phyloP scores from a whole-genome alignment of 2,888 invertebrate species.

The Amphipoea lucens region DNA sequence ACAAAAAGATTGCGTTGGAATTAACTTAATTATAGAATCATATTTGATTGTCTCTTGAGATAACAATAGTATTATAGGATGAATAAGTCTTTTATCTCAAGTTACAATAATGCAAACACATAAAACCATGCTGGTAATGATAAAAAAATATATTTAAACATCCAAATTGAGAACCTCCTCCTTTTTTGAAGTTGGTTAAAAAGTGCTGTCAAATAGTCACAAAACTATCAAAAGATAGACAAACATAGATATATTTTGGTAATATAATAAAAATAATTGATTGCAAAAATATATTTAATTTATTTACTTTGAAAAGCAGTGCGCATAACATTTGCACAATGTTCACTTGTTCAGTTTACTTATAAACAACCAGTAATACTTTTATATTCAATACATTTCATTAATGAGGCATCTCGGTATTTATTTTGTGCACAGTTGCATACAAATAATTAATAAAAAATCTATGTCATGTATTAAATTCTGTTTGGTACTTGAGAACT shows the following conservation, averaged over 20 bases:
- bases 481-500: conserved; percentile 27
- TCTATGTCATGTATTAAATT: conserved; percentile 49
- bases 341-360: conserved; percentile 2
- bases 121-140: conserved; percentile 12
- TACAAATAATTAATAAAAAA: conserved; percentile 43
- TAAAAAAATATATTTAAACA: conserved; percentile 7
- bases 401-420: conserved; percentile 28
- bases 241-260: conserved; percentile 16
- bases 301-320: conserved; percentile 51
- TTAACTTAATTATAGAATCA: neutral
- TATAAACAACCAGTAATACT: conserved; percentile 52
- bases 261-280: conserved; percentile 26
- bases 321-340: conserved; percentile 49
- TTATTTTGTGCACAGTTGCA: conserved; percentile 53
- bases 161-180: too few species aligned
- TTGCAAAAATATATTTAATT: conserved; percentile 56
- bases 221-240: conserved; percentile 31
- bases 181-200: too few species aligned
- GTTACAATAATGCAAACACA: conserved; percentile 6
- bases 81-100: conserved; percentile 18
- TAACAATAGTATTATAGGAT: conserved; percentile 4
- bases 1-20: neutral
- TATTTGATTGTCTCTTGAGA: conserved; percentile 1
- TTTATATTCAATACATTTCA: conserved; percentile 43
- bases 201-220: conserved; percentile 29